Base-by-base conservation (phyloP, 2,113 vertebrate genomes). In the Sturnira hondurensis region DNA sequence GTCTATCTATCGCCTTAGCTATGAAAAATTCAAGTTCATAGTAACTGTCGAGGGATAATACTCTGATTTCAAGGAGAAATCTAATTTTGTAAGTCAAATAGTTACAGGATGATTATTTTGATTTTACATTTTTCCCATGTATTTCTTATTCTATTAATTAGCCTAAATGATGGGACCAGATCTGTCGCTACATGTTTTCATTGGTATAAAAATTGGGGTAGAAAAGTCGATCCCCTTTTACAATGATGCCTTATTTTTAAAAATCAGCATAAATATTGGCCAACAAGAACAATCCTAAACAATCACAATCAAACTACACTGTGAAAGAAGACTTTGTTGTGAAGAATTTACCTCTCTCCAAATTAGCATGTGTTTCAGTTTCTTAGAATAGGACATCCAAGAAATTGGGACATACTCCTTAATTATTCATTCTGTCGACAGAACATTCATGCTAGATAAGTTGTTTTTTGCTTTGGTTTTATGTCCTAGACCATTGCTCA, bases 31-130 rank as follows among this genome's bases (percentile, higher is more conserved):
- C 67, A 83, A 65, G 89, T 93, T 78, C 84, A 33, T 87, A 85
- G 14, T 68, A 84, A 91, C 31, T 54, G 17, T 41, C 83, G 71
- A 86, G 13, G 4, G 56, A 7, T 8, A 95, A 26, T 73, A 63
- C 52, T 89, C 36, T 76, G 74, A 87, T 73, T 91, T 96, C 67
- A 90, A 22, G 92, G 82, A 96, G 95, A 89, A 89, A 95, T 97
- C 87, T 96, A 95, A 90, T 89, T 86, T 86, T 96, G 36, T 74
- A 67, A 97, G 92, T 96, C 28, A 52, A 74, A n/a, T 93, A 90
- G 33, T 58, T 26, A 90, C 58, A 67, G 77, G 74, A 80, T 73
- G 9, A 31, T 85, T 94, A 81, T 56, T 81, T 95, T 91, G 96
- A 65, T 95, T 47, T 93, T 33, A 71, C 65, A 67, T 93, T 87